phyloP scores from a whole-genome alignment of 2,888 invertebrate species.

The Teinopalpus imperialis region DNA sequence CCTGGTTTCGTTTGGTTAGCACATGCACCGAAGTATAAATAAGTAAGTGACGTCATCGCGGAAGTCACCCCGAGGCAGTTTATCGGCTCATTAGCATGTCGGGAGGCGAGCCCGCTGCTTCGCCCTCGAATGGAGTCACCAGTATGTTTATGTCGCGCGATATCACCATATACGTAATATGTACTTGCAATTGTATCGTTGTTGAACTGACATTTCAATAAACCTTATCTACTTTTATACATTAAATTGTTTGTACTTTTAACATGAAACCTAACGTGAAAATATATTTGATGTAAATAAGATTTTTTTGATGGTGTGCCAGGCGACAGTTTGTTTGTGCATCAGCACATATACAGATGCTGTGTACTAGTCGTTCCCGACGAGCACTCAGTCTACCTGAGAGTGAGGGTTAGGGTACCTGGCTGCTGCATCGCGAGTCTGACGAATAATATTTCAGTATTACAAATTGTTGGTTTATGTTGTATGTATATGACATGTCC shows the following conservation, averaged over 20 bases:
- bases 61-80: conserved; percentile 40
- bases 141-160: conserved; percentile 11
- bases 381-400: no score
- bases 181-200: conserved; percentile 10
- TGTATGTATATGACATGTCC: no score
- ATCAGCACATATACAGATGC: no score
- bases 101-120: conserved; percentile 25
- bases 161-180: conserved; percentile 10
- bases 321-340: no score
- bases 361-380: no score
- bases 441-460: no score
- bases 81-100: conserved; percentile 47
- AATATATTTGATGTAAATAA: no score
- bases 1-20: background rate
- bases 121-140: conserved; percentile 16
- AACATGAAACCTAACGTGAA: background rate
- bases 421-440: no score
- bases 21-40: no score
- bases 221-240: background rate
- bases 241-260: background rate
- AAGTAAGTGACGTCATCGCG: conserved; percentile 25
- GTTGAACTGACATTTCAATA: conserved; percentile 14
- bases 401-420: no score
- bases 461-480: no score
- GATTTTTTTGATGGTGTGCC: no score